Evolutionary conservation across 2,888 invertebrate genomes (phyloP).

Genomic region (Dryococelus australis): DNA sequence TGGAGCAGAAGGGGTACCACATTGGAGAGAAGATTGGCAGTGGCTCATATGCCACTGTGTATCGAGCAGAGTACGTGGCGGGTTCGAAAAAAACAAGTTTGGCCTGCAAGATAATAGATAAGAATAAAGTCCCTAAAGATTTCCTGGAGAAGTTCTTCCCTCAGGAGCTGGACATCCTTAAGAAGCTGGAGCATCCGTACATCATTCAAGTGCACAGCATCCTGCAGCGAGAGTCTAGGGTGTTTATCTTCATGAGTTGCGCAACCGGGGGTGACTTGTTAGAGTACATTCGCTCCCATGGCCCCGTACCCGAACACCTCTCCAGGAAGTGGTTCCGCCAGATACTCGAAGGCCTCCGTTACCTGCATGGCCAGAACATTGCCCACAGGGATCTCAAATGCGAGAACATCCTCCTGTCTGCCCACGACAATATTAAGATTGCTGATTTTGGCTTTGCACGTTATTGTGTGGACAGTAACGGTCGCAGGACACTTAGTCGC

Average conservation of each 20-base stretch:
- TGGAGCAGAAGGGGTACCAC: no score
- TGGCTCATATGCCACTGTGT: no score
- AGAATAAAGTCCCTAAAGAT: constrained; percentile 84
- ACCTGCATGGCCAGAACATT: constrained; percentile 83
- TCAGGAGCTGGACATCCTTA: constrained; percentile 88
- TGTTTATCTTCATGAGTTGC: constrained; percentile 90
- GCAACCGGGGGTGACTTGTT: constrained; percentile 91
- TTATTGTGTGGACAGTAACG: constrained; percentile 75
- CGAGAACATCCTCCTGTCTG: constrained; percentile 85
- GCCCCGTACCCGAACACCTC: constrained; percentile 79
- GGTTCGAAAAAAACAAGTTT: constrained; percentile 76
- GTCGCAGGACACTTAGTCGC: constrained; percentile 79
- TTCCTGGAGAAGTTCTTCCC: constrained; percentile 94
- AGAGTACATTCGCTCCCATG: constrained; percentile 81
- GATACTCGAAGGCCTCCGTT: constrained; percentile 83
- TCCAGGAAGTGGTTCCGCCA: constrained; percentile 86
- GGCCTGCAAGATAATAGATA: constrained; percentile 92
- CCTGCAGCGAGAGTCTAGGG: constrained; percentile 80
- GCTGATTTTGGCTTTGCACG: constrained; percentile 95
- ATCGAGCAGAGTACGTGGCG: constrained; percentile 66
- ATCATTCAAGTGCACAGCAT: constrained; percentile 91
- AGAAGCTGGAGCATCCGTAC: constrained; percentile 88
- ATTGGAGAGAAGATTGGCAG: no score
- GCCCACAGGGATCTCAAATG: constrained; percentile 94
- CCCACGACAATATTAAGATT: constrained; percentile 86